Evolutionary conservation across 2,797 vertebrate species (phyloP).

Genomic region (Pelochelys cantorii): DNA sequence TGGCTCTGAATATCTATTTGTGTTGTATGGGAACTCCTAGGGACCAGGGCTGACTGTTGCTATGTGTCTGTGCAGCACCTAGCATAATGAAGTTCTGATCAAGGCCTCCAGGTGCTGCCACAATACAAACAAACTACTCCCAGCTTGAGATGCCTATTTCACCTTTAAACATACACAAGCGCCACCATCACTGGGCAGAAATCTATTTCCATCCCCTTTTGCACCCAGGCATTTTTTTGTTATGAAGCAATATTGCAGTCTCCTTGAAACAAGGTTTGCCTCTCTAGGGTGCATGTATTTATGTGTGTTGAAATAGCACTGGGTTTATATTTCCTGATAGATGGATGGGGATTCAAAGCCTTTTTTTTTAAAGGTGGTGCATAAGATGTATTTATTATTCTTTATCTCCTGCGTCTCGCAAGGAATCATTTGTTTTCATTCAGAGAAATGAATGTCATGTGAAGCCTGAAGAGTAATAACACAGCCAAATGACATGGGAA

Average conservation of each 20-base stretch:
- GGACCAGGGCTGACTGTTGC: not conserved
- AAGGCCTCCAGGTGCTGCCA: not conserved
- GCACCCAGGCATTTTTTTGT: constrained; percentile 50
- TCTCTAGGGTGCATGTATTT: not conserved
- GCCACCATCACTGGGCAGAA: constrained; percentile 18
- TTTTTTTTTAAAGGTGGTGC: constrained; percentile 70
- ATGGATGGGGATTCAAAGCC: constrained; percentile 71
- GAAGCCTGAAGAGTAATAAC: constrained; percentile 75
- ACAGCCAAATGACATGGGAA: constrained; percentile 68
- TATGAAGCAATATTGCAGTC: constrained; percentile 59
- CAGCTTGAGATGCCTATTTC: constrained; percentile 57
- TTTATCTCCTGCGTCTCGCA: constrained; percentile 80
- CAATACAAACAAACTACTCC: constrained; percentile 58
- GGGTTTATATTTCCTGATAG: constrained; percentile 75
- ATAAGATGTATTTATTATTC: constrained; percentile 83
- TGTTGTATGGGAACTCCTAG: not conserved
- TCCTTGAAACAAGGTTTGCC: constrained; percentile 70
- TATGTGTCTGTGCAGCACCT: not conserved
- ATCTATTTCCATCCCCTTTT: constrained; percentile 45
- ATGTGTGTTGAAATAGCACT: constrained; percentile 60
- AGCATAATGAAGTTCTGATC: constrained; percentile 16
- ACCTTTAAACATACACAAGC: constrained; percentile 34
- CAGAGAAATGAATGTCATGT: constrained; percentile 75
- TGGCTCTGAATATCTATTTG: not conserved
- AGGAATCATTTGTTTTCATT: constrained; percentile 83